phyloP scores from a whole-genome alignment of 2,113 vertebrate species.

The Oostethus manadensis region DNA sequence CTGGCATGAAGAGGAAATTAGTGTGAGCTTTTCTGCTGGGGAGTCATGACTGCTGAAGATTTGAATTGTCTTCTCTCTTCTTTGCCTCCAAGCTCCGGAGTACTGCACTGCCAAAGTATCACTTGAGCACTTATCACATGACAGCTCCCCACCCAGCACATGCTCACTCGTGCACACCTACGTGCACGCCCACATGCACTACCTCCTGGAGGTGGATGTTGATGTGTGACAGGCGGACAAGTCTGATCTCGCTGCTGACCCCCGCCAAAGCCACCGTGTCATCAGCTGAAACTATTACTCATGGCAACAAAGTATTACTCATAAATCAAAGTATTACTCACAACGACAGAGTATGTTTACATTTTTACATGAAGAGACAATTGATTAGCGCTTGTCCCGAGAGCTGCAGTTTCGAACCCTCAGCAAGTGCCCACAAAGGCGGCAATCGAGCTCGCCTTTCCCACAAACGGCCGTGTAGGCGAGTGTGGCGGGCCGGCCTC shows the following conservation, averaged over 20 bases:
- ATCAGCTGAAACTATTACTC: conserved; percentile 49
- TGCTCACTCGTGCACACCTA: neutral
- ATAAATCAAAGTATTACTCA: conserved; percentile 12
- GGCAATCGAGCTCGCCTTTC: neutral
- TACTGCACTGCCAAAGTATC: conserved; percentile 42
- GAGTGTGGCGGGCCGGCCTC: conserved; percentile 17
- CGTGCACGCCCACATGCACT: too few species aligned
- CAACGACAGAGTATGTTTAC: too few species aligned
- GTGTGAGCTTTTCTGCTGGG: too few species aligned
- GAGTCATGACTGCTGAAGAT: too few species aligned
- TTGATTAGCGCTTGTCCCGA: too few species aligned
- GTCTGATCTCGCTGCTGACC: conserved; percentile 51
- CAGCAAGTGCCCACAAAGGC: neutral
- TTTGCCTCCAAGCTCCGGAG: conserved; percentile 26
- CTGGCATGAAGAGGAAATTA: too few species aligned
- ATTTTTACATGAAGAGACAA: too few species aligned
- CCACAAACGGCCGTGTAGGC: conserved; percentile 22
- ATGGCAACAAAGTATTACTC: conserved; percentile 30
- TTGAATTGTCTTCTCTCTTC: too few species aligned
- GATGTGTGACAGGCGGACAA: conserved; percentile 52
- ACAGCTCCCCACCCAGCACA: conserved; percentile 26
- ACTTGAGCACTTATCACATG: conserved; percentile 49
- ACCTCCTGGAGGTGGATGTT: conserved; percentile 35
- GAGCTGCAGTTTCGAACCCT: neutral
- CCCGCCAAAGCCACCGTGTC: conserved; percentile 45